Conservation (phyloP, 1,140 invertebrate genomes). For the Eupeodes corollae region DNA sequence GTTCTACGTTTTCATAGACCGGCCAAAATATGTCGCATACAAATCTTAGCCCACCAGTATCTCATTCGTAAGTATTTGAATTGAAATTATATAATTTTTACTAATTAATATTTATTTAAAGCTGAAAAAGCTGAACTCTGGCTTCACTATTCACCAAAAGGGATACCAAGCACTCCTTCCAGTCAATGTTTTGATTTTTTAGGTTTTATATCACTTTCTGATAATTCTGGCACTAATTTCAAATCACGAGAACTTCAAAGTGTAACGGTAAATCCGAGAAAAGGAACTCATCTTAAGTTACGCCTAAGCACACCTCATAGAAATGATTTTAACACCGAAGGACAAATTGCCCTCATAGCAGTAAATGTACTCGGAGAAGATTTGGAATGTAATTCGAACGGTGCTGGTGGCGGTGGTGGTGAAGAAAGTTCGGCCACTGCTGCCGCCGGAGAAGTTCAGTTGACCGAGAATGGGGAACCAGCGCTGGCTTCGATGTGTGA, state of each 20-base stretch:
- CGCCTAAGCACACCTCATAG: conserved; percentile 69
- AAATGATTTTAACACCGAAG: conserved; percentile 58
- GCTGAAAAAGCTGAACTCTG: conserved; percentile 41
- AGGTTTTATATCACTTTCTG: conserved; percentile 70
- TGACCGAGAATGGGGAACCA: conserved; percentile 28
- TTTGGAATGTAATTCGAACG: conserved; percentile 8
- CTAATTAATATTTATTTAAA: conserved; percentile 16
- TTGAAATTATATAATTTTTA: background rate
- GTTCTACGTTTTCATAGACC: conserved; percentile 65
- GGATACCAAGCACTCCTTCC: conserved; percentile 33
- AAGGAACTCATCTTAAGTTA: conserved; percentile 72
- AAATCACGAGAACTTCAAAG: conserved; percentile 80
- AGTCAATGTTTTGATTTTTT: conserved; percentile 53
- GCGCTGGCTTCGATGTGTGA: conserved; percentile 72
- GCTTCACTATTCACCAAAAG: conserved; percentile 37
- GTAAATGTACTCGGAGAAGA: conserved; percentile 63
- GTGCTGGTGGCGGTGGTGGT: background rate
- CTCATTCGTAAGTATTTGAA: conserved; percentile 64
- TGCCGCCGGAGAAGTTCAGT: conserved; percentile 3
- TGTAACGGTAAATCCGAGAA: conserved; percentile 64
- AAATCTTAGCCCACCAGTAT: conserved; percentile 84
- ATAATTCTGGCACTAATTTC: conserved; percentile 67
- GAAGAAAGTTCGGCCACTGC: conserved; percentile 7
- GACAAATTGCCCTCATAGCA: conserved; percentile 54
- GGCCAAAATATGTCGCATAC: conserved; percentile 69